Conservation (phyloP, 2,797 vertebrate species). For the Etheostoma nigrum region DNA sequence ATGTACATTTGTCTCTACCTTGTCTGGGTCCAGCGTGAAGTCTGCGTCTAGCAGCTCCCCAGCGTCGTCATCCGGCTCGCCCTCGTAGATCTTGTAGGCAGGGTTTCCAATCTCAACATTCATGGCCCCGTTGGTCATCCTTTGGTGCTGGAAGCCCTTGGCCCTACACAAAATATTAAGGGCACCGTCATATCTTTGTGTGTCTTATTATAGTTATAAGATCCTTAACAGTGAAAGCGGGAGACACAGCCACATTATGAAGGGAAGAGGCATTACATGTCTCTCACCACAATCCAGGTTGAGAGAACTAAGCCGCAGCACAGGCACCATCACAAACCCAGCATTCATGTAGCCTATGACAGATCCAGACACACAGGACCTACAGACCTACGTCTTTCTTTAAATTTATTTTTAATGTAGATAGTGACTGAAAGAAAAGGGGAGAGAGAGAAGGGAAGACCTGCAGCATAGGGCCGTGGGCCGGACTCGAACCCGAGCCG, state of each 20-base stretch:
- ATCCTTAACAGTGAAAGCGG: conserved; percentile 58
- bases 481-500: too few relatives aligned
- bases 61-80: conserved; percentile 91
- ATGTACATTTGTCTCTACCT: conserved; percentile 81
- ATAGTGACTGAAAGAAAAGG: too few relatives aligned
- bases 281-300: conserved; percentile 69
- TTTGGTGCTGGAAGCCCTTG: conserved; percentile 97
- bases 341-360: conserved; percentile 62
- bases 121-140: conserved; percentile 96
- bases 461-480: too few relatives aligned
- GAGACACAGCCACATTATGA: conserved; percentile 64
- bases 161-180: conserved; percentile 81
- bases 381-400: background rate
- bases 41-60: conserved; percentile 92
- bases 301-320: conserved; percentile 67
- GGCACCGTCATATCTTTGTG: conserved; percentile 3
- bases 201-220: background rate
- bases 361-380: conserved; percentile 42
- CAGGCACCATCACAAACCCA: conserved; percentile 72
- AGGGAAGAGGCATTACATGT: conserved; percentile 59
- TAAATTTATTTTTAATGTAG: too few relatives aligned
- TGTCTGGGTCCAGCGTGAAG: conserved; percentile 94
- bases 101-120: conserved; percentile 99
- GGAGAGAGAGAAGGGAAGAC: too few relatives aligned
- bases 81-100: conserved; percentile 98